Percentiles rank a stretch among this genome's conserved stretches.
These are phyloP conservation scores for Benitochromis conjunctus DNA, from an alignment of 2,113 vertebrate species.

Conservation along the genomic window DNA sequence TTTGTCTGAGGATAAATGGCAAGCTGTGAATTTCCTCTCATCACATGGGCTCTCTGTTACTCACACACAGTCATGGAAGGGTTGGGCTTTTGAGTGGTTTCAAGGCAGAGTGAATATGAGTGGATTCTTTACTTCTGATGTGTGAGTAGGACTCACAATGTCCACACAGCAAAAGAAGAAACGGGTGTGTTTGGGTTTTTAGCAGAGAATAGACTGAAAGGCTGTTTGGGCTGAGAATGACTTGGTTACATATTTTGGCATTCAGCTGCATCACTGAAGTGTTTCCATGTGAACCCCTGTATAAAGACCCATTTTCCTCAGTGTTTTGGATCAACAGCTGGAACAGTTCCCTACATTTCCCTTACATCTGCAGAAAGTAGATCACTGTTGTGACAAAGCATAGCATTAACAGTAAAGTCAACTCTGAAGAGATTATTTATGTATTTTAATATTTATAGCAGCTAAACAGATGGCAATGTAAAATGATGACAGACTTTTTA, in stretches of 20 bases:
- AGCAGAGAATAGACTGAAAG: neutral
- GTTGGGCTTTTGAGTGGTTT: slow-evolving; percentile 27
- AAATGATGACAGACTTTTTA: neutral
- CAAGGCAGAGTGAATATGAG: slow-evolving; percentile 23
- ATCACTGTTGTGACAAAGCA: neutral
- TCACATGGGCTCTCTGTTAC: slow-evolving; percentile 36
- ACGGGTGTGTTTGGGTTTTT: slow-evolving; percentile 22
- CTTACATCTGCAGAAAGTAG: slow-evolving; percentile 20
- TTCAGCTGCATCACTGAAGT: slow-evolving; percentile 38
- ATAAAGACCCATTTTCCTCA: slow-evolving; percentile 68
- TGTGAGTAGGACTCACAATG: neutral
- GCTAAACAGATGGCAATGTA: neutral
- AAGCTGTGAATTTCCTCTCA: slow-evolving; percentile 45
- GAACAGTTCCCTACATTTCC: slow-evolving; percentile 42
- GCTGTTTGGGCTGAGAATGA: slow-evolving; percentile 37
- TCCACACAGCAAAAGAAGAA: neutral
- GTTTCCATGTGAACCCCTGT: slow-evolving; percentile 48
- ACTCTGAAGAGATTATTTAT: neutral
- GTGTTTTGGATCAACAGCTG: slow-evolving; percentile 53
- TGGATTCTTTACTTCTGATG: slow-evolving; percentile 15
- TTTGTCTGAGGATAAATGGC: slow-evolving; percentile 58
- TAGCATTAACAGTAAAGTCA: neutral
- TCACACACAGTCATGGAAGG: slow-evolving; percentile 14
- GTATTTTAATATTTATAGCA: neutral
- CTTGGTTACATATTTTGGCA: slow-evolving; percentile 32